Evolutionary conservation across 92 coral and sea anemone species (phyloP).

Genomic region (Epizoanthus rinbou): DNA sequence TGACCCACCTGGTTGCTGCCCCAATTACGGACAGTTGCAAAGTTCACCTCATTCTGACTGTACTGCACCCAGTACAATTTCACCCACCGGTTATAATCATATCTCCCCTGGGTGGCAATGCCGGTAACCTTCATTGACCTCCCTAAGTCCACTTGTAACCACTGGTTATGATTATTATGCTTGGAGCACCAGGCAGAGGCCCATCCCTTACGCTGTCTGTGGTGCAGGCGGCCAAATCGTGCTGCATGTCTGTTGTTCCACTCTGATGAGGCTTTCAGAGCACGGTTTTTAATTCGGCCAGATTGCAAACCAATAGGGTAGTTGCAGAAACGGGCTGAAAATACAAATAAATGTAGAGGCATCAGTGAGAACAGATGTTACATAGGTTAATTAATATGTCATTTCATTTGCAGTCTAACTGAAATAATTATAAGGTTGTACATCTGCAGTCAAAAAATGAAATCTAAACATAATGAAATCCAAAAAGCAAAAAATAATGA

Average conservation of each 20-base stretch:
- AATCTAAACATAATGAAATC: too few species aligned
- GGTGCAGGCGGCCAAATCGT: conserved; percentile 67
- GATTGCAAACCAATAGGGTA: conserved; percentile 69
- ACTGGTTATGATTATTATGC: conserved; percentile 60
- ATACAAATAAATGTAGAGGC: not conserved
- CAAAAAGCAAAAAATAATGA: too few species aligned
- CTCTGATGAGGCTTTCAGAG: conserved; percentile 75
- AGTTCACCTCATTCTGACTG: conserved; percentile 78
- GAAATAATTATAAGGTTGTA: too few species aligned
- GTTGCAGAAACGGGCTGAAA: conserved; percentile 72
- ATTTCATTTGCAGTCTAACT: too few species aligned
- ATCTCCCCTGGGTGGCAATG: conserved; percentile 86
- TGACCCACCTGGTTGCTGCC: conserved; percentile 43
- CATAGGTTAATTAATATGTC: too few species aligned
- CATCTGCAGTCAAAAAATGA: too few species aligned
- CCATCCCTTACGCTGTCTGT: conserved; percentile 48
- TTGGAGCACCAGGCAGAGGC: conserved; percentile 77
- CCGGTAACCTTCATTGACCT: conserved; percentile 66
- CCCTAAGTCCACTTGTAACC: conserved; percentile 68
- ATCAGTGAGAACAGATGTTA: too few species aligned
- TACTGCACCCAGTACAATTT: conserved; percentile 66
- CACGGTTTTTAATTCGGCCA: conserved; percentile 75
- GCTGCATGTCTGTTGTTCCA: conserved; percentile 62
- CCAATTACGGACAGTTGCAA: conserved; percentile 68
- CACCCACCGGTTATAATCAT: conserved; percentile 63